Percentiles rank a stretch among this genome's conserved stretches.
Conservation (phyloP, 2,797 vertebrate genomes). For the Acrossocheilus fasciatus region DNA sequence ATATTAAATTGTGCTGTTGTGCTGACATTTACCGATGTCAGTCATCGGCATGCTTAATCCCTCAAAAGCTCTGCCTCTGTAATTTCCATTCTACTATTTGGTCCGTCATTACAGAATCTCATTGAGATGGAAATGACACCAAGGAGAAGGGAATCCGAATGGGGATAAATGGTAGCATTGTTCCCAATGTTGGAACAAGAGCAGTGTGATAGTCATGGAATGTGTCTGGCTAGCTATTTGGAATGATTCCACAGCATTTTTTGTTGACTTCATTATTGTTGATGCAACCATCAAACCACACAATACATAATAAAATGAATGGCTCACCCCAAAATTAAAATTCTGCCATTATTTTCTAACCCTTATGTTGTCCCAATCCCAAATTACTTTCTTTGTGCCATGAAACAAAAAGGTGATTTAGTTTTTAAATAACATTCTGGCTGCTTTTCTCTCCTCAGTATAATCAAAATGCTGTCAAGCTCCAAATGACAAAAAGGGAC, state of each 20-base stretch:
- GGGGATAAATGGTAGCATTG: constrained; percentile 40
- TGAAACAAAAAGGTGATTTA: not conserved
- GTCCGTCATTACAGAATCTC: constrained; percentile 44
- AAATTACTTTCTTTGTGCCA: not conserved
- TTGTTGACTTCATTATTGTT: constrained; percentile 32
- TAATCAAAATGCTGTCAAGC: not conserved
- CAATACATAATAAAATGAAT: constrained; percentile 1
- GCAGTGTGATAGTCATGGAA: constrained; percentile 1
- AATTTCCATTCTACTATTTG: constrained; percentile 47
- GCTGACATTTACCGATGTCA: constrained; percentile 57
- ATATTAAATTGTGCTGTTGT: constrained; percentile 53
- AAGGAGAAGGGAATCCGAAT: constrained; percentile 30
- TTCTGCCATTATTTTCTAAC: not conserved
- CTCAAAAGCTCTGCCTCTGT: constrained; percentile 50
- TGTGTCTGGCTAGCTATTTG: constrained; percentile 37
- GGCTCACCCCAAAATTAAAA: not conserved
- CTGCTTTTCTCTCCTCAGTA: not conserved
- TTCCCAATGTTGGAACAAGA: constrained; percentile 37
- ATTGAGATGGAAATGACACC: constrained; percentile 55
- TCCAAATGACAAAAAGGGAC: not conserved
- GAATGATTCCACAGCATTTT: constrained; percentile 23
- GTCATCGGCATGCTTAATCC: constrained; percentile 52
- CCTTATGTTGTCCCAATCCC: not conserved
- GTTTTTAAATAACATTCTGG: not conserved
- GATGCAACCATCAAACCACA: constrained; percentile 12